These are phyloP conservation scores for Intellagama lesueurii DNA, from an alignment of 2,797 vertebrate genomes.

Conservation along the genomic window DNA sequence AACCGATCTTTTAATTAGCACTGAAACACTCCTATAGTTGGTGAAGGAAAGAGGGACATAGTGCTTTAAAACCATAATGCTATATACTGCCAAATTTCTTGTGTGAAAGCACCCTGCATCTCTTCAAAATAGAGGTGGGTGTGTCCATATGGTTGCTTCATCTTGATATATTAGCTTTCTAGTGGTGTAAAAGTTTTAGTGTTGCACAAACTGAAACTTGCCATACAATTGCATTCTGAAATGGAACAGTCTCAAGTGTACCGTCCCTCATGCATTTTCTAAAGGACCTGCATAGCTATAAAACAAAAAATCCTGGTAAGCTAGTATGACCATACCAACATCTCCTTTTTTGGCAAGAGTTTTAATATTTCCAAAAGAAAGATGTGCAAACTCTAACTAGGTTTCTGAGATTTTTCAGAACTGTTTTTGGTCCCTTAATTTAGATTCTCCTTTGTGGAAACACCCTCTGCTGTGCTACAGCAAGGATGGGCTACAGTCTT, in stretches of 20 bases:
- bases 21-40: no score
- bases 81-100: no score
- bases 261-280: background rate
- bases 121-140: no score
- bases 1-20: no score
- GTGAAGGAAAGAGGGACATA: no score
- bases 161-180: no score
- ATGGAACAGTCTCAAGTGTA: background rate
- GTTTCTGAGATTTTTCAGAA: slow-evolving; percentile 41
- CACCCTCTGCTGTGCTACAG: slow-evolving; percentile 90
- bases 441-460: slow-evolving; percentile 91
- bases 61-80: no score
- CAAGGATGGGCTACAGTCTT: slow-evolving; percentile 86
- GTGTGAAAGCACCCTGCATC: no score
- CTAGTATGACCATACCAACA: background rate
- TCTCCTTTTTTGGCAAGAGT: background rate
- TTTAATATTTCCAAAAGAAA: background rate
- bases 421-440: slow-evolving; percentile 46
- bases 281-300: background rate
- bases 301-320: background rate
- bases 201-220: background rate
- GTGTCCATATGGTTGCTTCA: no score
- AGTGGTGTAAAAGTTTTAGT: no score
- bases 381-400: background rate
- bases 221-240: background rate